A percentile compares a stretch with the other conserved stretches of the same genome.
phyloP scores from a whole-genome alignment of 1,140 invertebrate genomes.

The Ostrea edulis region DNA sequence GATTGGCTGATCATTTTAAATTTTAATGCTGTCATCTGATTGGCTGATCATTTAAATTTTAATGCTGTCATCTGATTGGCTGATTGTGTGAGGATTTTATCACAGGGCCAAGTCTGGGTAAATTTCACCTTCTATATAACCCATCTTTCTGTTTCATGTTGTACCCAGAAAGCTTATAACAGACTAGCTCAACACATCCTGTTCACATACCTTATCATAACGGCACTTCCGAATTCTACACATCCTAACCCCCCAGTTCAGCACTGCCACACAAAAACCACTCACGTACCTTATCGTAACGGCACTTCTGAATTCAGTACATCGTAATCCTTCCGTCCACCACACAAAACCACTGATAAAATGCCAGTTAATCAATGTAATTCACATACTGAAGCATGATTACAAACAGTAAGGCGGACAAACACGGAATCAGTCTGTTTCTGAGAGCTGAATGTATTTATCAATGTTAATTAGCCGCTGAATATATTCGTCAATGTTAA shows the following conservation, averaged over 20 bases:
- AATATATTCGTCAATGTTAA: no score
- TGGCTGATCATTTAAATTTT: neutral
- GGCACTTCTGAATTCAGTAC: neutral
- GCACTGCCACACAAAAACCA: no score
- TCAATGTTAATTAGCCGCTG: no score
- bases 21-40: no score
- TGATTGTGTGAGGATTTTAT: constrained; percentile 45
- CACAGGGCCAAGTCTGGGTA: constrained; percentile 57
- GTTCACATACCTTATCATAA: neutral
- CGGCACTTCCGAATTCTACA: neutral
- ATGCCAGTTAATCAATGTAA: no score
- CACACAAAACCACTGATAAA: no score
- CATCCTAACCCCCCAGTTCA: neutral
- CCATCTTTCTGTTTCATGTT: constrained; percentile 31
- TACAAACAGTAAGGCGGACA: no score
- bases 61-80: constrained; percentile 33
- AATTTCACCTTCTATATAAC: constrained; percentile 34
- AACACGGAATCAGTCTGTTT: no score
- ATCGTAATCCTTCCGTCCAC: neutral
- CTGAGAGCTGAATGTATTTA: no score
- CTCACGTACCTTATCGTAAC: neutral
- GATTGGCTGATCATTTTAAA: constrained; percentile 44
- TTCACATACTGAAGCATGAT: no score
- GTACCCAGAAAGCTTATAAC: constrained; percentile 22
- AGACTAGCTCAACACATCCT: constrained; percentile 4